phyloP scores from a whole-genome alignment of 2,888 invertebrate genomes.

The Tolmerus cingulatus region DNA sequence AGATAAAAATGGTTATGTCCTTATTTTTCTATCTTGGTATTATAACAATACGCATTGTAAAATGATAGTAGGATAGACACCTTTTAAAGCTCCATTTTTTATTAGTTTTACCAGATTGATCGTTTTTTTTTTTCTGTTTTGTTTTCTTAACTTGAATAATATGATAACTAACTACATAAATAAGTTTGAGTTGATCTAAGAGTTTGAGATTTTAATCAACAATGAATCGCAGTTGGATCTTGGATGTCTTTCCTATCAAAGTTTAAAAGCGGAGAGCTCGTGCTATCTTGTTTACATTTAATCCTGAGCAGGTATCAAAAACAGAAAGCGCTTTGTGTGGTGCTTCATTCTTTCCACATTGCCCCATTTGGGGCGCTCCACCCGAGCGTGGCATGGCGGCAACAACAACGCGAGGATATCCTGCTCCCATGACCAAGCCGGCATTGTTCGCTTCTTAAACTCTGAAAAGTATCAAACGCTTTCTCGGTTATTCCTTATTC shows the following conservation, averaged over 20 bases:
- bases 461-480: conserved; percentile 34
- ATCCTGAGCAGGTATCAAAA: conserved; percentile 35
- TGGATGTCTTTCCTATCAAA: conserved; percentile 1
- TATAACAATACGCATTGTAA: too few species aligned
- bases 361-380: background rate
- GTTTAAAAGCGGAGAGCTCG: background rate
- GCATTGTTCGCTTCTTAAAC: conserved; percentile 40
- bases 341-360: conserved; percentile 24
- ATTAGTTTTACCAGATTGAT: too few species aligned
- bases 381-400: background rate
- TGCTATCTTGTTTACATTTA: conserved; percentile 33
- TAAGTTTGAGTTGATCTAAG: background rate
- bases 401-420: background rate
- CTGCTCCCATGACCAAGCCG: conserved; percentile 28
- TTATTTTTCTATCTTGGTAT: too few species aligned
- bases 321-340: conserved; percentile 33
- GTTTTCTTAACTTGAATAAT: too few species aligned
- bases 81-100: too few species aligned
- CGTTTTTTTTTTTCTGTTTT: too few species aligned
- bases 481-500: conserved; percentile 34
- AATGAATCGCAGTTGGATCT: background rate
- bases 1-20: too few species aligned
- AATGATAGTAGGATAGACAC: too few species aligned
- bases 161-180: too few species aligned
- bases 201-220: background rate